phyloP scores from a whole-genome alignment of 92 coral and sea anemone genomes.

The Nematostella vectensis region DNA sequence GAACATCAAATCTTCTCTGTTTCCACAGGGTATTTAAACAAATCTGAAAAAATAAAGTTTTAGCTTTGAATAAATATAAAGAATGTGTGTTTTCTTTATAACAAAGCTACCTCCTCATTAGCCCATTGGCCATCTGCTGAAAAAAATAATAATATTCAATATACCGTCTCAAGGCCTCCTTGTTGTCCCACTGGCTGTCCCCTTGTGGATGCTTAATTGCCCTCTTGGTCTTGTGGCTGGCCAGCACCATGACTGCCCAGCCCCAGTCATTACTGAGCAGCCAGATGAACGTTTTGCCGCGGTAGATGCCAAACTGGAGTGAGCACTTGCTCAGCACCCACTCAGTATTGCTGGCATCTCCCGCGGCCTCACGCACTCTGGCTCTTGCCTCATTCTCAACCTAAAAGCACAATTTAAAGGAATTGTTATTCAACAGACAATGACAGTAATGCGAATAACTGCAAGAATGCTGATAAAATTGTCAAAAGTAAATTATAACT shows the following conservation, averaged over 20 bases:
- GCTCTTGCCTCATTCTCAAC: neutral
- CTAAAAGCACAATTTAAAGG: neutral
- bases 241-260: slow-evolving; percentile 6
- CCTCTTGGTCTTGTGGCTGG: neutral
- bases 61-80: too few species aligned
- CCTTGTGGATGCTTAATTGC: neutral
- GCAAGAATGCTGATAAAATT: too few species aligned
- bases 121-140: neutral
- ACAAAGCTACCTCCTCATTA: too few species aligned
- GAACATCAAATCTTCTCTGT: too few species aligned
- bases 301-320: slow-evolving; percentile 42
- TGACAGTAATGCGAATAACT: too few species aligned
- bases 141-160: too few species aligned
- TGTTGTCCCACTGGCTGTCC: neutral
- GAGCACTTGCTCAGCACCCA: neutral
- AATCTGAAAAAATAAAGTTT: too few species aligned
- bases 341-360: neutral
- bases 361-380: neutral
- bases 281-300: slow-evolving; percentile 44
- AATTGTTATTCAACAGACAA: neutral
- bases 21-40: too few species aligned
- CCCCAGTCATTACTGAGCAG: slow-evolving; percentile 32
- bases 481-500: too few species aligned
- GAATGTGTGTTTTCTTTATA: too few species aligned
- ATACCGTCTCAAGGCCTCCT: neutral